Evolutionary conservation across 1,140 invertebrate species (phyloP), one percentile per base, ranked within the genome.

Genomic region (Aphaenogaster rudis): DNA sequence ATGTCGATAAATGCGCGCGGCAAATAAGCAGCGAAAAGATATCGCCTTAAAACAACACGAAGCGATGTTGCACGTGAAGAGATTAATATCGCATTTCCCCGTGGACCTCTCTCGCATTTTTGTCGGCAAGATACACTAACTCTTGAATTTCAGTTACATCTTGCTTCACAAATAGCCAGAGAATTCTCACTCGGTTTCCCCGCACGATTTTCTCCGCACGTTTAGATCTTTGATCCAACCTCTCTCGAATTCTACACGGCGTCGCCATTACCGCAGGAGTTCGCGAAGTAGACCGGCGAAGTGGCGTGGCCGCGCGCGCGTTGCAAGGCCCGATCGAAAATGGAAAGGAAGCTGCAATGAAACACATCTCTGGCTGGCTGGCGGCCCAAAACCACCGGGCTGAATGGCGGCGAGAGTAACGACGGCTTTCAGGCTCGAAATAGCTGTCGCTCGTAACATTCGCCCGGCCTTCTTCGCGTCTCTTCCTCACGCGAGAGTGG

Each of bases 81-180:
- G 42, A 84, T 84, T 84, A 84, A 74, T 76, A 84, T 84, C 80
- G 13, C 69, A 76, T 84, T 76, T 84, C 69, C 42, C 54, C 17
- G 17, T 13, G 57, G 69, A 76, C 45, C 13, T 28, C 42, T 57
- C 33, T 61, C 54, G 54, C 42, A 39, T 17, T 76, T 84, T 74
- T 76, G 80, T 33, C 33, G 45, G 52, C 54, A 45, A 59, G 21
- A 61, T 76, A 63, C 45, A 76, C 67, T 57, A 45, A 74, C 80
- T 84, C 80, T 76, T 50, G 80, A 84, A 84, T 84, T 84, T 84
- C 80, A 84, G 80, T 84, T 84, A 84, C 80, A 76, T 84, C 54
- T 74, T 76, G 80, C 69, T 84, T 76, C 80, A 84, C 80, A 84
- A 84, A 84, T 74, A 76, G 69, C 42, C 21, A n/a, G 42, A 42